Evolutionary conservation across 2,888 invertebrate species (phyloP).

Genomic region (Drosophila infuscata): DNA sequence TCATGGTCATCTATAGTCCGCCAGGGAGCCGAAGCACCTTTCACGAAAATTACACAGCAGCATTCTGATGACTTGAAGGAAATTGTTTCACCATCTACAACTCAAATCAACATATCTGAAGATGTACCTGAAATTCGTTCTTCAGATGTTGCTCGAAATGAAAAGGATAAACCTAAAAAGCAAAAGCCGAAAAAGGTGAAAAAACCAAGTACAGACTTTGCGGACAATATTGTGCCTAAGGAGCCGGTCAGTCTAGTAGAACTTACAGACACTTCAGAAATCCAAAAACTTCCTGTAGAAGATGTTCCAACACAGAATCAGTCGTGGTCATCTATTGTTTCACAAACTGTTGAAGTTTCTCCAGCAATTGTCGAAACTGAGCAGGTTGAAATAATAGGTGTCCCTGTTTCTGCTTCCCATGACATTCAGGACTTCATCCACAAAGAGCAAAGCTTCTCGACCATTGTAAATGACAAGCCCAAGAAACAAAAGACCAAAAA

Average conservation of each 20-base stretch:
- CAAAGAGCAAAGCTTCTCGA: conserved; percentile 30
- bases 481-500: conserved; percentile 37
- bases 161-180: conserved; percentile 28
- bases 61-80: neutral
- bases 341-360: conserved; percentile 12
- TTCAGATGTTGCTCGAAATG: neutral
- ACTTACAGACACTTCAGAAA: neutral
- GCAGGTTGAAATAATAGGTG: neutral
- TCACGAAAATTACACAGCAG: conserved; percentile 30
- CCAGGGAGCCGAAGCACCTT: conserved; percentile 57
- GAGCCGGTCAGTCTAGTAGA: conserved; percentile 3
- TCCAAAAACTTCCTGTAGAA: neutral
- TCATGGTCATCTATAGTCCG: conserved; percentile 67
- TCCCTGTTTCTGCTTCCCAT: neutral
- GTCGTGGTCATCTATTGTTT: conserved; percentile 51
- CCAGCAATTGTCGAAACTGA: neutral
- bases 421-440: conserved; percentile 22
- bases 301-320: neutral
- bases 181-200: conserved; percentile 39
- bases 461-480: conserved; percentile 24
- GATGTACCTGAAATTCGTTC: neutral
- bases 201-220: conserved; percentile 4
- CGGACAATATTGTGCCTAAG: conserved; percentile 1
- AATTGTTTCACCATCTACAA: conserved; percentile 5
- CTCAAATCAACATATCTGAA: conserved; percentile 2